Evolutionary conservation across 1,140 invertebrate species (phyloP).

Genomic region (Aphis craccivora): DNA sequence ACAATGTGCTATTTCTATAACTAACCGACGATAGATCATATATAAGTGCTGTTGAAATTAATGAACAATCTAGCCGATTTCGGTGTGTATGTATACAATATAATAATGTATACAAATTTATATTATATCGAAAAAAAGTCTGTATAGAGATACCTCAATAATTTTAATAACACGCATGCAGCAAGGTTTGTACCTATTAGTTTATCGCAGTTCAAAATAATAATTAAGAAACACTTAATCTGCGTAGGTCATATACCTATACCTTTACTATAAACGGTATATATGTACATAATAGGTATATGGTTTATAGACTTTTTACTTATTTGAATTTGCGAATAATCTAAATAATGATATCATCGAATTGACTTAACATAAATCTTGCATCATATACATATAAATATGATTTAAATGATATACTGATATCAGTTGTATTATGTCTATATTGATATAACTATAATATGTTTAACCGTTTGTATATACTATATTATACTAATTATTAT

Average conservation of each 20-base stretch:
- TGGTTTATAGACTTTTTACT: neutral
- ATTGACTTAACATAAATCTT: neutral
- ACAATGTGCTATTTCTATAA: neutral
- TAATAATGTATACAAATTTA: neutral
- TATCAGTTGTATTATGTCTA: neutral
- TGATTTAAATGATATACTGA: neutral
- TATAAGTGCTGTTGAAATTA: neutral
- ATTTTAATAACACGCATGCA: neutral
- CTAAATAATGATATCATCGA: neutral
- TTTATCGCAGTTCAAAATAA: neutral
- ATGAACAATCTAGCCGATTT: neutral
- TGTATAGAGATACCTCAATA: neutral
- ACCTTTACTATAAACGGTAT: neutral
- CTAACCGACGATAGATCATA: neutral
- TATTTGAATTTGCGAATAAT: neutral
- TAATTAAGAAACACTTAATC: slow-evolving; percentile 22
- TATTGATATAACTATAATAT: neutral
- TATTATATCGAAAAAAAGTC: neutral
- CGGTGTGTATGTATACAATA: too few relatives aligned
- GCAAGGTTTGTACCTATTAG: neutral
- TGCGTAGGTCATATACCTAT: neutral
- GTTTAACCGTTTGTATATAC: neutral
- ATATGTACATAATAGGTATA: neutral
- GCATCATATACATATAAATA: neutral
- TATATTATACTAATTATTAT: too few relatives aligned